Conservation (phyloP, 2,888 invertebrate species). For the Aphodius granarius region DNA sequence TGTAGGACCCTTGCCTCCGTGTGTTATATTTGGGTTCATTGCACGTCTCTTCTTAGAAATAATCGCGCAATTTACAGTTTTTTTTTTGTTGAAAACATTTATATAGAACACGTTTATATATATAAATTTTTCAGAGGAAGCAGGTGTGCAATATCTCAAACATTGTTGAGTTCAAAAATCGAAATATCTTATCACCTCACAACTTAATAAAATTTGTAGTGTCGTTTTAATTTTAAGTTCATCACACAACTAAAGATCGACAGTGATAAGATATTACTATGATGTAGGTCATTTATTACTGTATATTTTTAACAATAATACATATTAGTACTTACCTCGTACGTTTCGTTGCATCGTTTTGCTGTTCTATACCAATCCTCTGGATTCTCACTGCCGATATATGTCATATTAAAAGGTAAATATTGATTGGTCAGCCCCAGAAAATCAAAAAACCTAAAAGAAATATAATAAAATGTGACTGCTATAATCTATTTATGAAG, state of each 20-base stretch:
- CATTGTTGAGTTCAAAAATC: neutral
- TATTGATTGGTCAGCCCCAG: slow-evolving; percentile 61
- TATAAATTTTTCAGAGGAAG: neutral
- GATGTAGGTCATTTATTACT: neutral
- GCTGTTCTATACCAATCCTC: slow-evolving; percentile 54
- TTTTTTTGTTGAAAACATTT: neutral
- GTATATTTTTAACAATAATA: neutral
- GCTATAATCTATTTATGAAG: too few species aligned
- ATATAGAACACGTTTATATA: neutral
- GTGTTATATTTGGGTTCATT: too few species aligned
- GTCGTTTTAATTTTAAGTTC: neutral
- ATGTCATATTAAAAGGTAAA: slow-evolving; percentile 67
- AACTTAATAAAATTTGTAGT: neutral
- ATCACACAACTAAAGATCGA: neutral
- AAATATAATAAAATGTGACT: too few species aligned
- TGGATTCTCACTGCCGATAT: slow-evolving; percentile 52
- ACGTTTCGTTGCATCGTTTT: slow-evolving; percentile 63
- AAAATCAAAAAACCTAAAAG: slow-evolving; percentile 65
- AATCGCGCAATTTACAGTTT: too few species aligned
- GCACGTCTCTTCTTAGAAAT: too few species aligned
- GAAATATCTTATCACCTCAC: neutral
- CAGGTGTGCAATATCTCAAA: slow-evolving; percentile 6
- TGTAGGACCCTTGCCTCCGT: too few species aligned
- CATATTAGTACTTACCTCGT: slow-evolving; percentile 50
- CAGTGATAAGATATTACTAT: neutral